These are phyloP conservation scores for Alentia gelatinosa DNA, from an alignment of 2,888 invertebrate genomes.

Conservation along the genomic window DNA sequence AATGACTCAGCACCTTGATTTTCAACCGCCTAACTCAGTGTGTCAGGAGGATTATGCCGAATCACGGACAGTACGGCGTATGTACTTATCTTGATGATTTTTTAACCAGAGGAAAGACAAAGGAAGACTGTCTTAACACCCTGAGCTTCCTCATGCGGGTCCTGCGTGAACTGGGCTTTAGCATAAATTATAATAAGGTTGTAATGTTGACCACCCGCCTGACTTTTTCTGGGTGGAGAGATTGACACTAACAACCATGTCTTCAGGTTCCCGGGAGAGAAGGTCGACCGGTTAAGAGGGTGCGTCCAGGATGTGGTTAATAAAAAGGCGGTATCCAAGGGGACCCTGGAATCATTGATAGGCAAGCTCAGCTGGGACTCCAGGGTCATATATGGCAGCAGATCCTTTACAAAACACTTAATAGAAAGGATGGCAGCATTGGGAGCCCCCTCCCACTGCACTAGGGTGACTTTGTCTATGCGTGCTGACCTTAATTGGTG, in stretches of 20 bases:
- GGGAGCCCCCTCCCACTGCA: not conserved
- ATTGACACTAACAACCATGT: not conserved
- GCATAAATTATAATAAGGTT: not conserved
- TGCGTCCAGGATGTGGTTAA: not conserved
- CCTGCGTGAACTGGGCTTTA: not conserved
- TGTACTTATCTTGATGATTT: not conserved
- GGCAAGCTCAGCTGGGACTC: not conserved
- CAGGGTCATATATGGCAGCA: not conserved
- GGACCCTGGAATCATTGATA: not conserved
- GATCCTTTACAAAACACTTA: not conserved
- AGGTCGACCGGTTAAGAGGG: not conserved
- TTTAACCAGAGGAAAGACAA: not conserved
- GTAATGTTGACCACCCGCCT: not conserved
- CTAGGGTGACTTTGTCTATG: not conserved
- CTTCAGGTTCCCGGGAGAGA: not conserved
- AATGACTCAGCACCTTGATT: not conserved
- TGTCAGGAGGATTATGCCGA: not conserved
- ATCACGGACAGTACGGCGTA: not conserved
- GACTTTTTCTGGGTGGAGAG: not conserved
- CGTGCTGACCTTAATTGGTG: not conserved
- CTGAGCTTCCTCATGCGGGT: not conserved
- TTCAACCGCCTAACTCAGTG: not conserved
- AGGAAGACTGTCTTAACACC: not conserved
- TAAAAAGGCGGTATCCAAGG: not conserved
- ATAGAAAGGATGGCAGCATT: not conserved